Evolutionary conservation across 2,888 invertebrate species (phyloP), one percentile per base, ranked within the genome.

Genomic region (Gibbula magus): DNA sequence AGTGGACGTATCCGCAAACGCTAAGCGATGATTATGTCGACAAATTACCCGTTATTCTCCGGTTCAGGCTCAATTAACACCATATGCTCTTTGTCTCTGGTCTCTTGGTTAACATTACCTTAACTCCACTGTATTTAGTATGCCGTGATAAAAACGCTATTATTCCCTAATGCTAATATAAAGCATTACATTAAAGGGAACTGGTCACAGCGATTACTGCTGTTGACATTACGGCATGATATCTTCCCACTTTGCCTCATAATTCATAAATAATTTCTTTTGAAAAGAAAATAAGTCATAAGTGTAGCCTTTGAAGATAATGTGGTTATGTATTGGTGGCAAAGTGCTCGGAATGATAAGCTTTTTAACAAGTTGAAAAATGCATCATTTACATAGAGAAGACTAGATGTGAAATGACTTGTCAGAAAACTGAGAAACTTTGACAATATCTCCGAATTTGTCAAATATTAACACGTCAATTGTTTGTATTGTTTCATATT

Each of bases 181-280:
- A 61, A 29, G 16, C 61, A 61, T 61, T 61, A 61, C 61, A 61
- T 29, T 29, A 29, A 22, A 61, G 61, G 61, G 25, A 25, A 61
- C 61, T 16, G 20, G 29, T 18, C 25, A 29, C 29, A 4, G 10
- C 25, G 25, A 29, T 29, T 29, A 29, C 29, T 13, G 61, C 29
- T 61, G 61, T 61, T 61, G 61, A 61, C 61, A 61, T 61, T 61
- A 61, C 29, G 16, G 25, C 22, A 61, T 29, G 18, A 61, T 61
- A 61, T 29, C 20, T 61, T 25, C 45, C 61, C 29, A 61, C 25
- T 61, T 61, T 61, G 25, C 29, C 25, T 29, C 61, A 61, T 61
- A 29, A 29, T 61, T 61, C 61, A 61, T 61, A 61, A 61, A 61
- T 61, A 61, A 61, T 61, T 61, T 61, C 61, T 61, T 61, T 61